These are phyloP conservation scores for Furcifer pardalis DNA, from an alignment of 2,797 vertebrate species.

Conservation along the genomic window DNA sequence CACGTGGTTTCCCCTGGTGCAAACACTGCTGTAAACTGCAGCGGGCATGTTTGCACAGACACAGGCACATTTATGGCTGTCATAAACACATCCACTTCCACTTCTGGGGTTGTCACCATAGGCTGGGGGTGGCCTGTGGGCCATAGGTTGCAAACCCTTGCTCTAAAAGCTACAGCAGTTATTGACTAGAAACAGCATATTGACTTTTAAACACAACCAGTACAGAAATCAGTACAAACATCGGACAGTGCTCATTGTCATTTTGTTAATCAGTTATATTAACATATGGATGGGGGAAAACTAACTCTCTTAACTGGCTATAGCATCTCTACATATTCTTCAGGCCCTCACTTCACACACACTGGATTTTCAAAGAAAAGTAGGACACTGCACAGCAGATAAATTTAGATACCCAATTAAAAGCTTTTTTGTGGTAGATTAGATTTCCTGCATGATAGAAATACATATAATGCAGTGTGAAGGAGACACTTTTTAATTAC, in stretches of 20 bases:
- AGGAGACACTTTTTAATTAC: conserved; percentile 56
- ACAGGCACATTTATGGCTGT: too few species aligned
- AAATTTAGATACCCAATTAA: conserved; percentile 51
- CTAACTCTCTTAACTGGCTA: background rate
- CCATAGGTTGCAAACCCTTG: too few species aligned
- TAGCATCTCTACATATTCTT: background rate
- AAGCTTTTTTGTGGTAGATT: conserved; percentile 44
- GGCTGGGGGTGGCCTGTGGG: too few species aligned
- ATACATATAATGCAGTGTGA: conserved; percentile 33
- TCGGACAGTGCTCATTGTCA: background rate
- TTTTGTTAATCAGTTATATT: conserved; percentile 27
- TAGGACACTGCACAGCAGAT: conserved; percentile 19
- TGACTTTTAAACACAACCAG: conserved; percentile 39
- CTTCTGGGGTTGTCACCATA: too few species aligned
- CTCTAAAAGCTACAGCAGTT: conserved; percentile 50
- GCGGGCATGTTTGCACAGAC: too few species aligned
- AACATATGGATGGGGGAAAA: conserved; percentile 25
- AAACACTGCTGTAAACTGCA: too few species aligned
- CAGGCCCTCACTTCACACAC: conserved; percentile 5
- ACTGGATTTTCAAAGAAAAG: conserved; percentile 1
- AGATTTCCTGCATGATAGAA: conserved; percentile 58
- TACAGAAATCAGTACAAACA: conserved; percentile 36
- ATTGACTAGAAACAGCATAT: conserved; percentile 35
- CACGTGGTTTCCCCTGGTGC: too few species aligned
- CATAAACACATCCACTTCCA: too few species aligned